Percentiles rank a stretch among this genome's conserved stretches.
phyloP scores from a whole-genome alignment of 1,140 invertebrate species.

The Diplogasteroides magnus region DNA sequence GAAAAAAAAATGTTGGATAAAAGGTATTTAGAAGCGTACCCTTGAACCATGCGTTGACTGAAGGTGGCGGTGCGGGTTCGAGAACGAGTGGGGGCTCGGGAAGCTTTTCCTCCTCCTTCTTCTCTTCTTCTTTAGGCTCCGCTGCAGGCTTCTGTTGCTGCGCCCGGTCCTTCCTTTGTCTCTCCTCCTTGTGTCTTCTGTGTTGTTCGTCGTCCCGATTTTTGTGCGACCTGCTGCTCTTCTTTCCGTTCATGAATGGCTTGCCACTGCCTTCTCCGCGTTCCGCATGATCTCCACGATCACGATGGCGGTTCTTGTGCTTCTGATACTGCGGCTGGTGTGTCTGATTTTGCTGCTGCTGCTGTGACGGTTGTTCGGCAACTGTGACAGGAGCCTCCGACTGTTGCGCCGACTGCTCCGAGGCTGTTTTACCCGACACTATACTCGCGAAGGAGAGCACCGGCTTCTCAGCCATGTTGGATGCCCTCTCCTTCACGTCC shows the following conservation, averaged over 20 bases:
- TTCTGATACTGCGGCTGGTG: conserved; percentile 10
- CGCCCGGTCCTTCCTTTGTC: conserved; percentile 13
- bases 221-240: conserved; percentile 9
- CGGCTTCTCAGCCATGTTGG: conserved; percentile 31
- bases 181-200: conserved; percentile 8
- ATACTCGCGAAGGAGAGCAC: conserved; percentile 39
- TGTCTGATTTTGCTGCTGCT: not conserved
- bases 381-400: conserved; percentile 6
- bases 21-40: conserved; percentile 4
- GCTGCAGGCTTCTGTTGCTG: conserved; percentile 6
- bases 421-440: conserved; percentile 28
- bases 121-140: conserved; percentile 15
- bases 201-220: conserved; percentile 9
- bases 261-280: not conserved
- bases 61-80: conserved; percentile 32
- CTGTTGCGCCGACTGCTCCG: not conserved
- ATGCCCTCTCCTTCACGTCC: conserved; percentile 1
- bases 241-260: conserved; percentile 11
- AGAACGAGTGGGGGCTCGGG: conserved; percentile 29
- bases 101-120: conserved; percentile 3
- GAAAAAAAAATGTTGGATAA: not conserved
- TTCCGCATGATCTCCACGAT: not conserved
- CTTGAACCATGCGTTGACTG: conserved; percentile 36
- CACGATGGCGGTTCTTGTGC: conserved; percentile 4
- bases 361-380: conserved; percentile 9